These are phyloP conservation scores for Meteorus cinctellus DNA, from an alignment of 2,888 invertebrate species.

Conservation along the genomic window DNA sequence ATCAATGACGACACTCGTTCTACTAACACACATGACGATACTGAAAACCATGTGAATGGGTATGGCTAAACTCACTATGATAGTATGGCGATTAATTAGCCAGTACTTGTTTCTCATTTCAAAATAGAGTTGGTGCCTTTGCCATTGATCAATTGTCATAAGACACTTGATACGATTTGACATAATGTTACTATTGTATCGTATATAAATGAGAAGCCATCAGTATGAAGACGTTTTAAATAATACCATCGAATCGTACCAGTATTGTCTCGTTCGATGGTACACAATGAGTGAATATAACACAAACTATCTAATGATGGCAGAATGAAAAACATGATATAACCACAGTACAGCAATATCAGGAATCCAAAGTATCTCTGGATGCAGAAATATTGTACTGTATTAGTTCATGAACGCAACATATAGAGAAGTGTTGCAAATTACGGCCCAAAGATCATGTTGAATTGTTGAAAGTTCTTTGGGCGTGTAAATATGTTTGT, in stretches of 20 bases:
- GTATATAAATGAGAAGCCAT: not conserved
- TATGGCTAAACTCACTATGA: not conserved
- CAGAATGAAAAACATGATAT: not conserved
- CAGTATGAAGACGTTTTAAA: not conserved
- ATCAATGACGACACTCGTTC: slow-evolving; percentile 84
- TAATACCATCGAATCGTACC: not conserved
- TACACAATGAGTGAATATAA: not conserved
- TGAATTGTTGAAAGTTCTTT: slow-evolving; percentile 71
- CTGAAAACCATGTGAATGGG: slow-evolving; percentile 57
- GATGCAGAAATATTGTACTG: not conserved
- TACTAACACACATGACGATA: slow-evolving; percentile 77
- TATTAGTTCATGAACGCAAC: not conserved
- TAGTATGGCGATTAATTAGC: not conserved
- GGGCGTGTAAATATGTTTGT: slow-evolving; percentile 54
- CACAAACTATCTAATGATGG: not conserved
- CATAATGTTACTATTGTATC: not conserved
- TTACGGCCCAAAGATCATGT: slow-evolving; percentile 65
- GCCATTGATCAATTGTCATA: not conserved
- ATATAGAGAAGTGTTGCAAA: slow-evolving; percentile 29
- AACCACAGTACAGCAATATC: not conserved
- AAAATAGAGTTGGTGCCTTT: not conserved
- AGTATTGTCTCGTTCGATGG: not conserved
- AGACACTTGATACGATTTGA: not conserved
- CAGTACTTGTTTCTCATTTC: not conserved
- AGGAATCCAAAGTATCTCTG: not conserved